Conservation (phyloP, 1,140 invertebrate genomes). For the Hermetia illucens region DNA sequence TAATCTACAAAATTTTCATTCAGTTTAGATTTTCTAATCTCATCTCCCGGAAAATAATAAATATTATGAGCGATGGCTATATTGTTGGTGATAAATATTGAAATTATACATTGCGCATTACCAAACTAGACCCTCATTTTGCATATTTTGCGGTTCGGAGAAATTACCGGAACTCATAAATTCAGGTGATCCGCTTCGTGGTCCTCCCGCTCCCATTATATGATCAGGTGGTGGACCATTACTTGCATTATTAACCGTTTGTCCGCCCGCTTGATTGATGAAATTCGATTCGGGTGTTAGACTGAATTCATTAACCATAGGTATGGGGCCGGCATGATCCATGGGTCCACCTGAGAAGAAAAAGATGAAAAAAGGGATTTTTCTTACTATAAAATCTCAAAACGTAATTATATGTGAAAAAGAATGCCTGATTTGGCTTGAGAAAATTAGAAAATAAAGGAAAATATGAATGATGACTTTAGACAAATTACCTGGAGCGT, state of each 20-base stretch:
- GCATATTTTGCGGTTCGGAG: constrained; percentile 53
- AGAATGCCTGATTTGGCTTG: too few relatives aligned
- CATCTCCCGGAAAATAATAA: too few relatives aligned
- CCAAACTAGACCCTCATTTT: constrained; percentile 59
- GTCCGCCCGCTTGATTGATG: constrained; percentile 40
- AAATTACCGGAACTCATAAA: constrained; percentile 43
- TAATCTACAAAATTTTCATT: too few relatives aligned
- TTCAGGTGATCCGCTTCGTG: constrained; percentile 35
- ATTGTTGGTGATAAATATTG: too few relatives aligned
- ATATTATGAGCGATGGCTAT: too few relatives aligned
- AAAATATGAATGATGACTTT: too few relatives aligned
- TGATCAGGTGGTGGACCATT: constrained; percentile 39
- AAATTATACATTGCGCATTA: constrained; percentile 40
- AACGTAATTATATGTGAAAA: too few relatives aligned
- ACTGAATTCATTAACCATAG: constrained; percentile 47
- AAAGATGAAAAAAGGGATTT: constrained; percentile 6
- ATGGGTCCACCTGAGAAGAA: constrained; percentile 42
- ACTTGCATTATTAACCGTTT: constrained; percentile 39
- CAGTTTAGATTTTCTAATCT: too few relatives aligned
- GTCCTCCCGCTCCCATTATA: constrained; percentile 30
- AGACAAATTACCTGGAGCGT: constrained; percentile 56
- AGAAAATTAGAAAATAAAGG: too few relatives aligned
- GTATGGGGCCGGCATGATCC: constrained; percentile 49
- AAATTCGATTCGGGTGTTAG: constrained; percentile 48
- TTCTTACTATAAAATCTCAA: too few relatives aligned